A percentile compares a stretch with the other conserved stretches of the same genome.
These are phyloP conservation scores for Entomyzon cyanotis DNA, from an alignment of 2,113 vertebrate species.

Conservation along the genomic window DNA sequence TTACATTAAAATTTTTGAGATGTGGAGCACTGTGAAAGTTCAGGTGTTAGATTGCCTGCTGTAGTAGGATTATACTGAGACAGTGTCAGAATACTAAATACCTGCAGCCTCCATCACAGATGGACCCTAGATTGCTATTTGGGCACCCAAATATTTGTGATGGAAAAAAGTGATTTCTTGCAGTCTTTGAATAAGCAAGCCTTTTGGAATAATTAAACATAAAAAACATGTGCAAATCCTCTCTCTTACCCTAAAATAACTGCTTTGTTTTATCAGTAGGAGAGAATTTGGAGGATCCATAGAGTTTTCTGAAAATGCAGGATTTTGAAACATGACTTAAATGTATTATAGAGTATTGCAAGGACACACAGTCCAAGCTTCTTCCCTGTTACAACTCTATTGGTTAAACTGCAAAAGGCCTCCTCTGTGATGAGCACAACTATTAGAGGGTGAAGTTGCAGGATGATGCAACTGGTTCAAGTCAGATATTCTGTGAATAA, in stretches of 20 bases:
- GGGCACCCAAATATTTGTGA: not conserved
- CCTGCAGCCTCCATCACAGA: not conserved
- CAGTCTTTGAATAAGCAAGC: not conserved
- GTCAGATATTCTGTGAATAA: not conserved
- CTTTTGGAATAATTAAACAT: not conserved
- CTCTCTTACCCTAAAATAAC: not conserved
- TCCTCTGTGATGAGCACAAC: not conserved
- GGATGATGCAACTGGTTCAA: not conserved
- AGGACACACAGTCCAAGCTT: not conserved
- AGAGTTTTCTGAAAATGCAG: not conserved
- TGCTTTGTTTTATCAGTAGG: not conserved
- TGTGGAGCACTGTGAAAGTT: not conserved
- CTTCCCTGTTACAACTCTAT: not conserved
- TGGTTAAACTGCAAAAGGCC: not conserved
- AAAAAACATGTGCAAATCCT: not conserved
- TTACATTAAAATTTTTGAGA: not conserved
- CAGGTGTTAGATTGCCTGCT: not conserved
- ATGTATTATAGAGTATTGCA: not conserved
- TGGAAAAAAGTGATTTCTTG: not conserved
- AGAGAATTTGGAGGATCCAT: not conserved
- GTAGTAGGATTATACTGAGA: not conserved
- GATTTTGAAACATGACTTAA: not conserved
- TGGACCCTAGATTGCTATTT: not conserved
- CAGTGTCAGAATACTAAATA: not conserved
- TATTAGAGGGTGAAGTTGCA: not conserved